Base-by-base conservation (phyloP, 2,113 vertebrate genomes). In the Siniperca chuatsi region DNA sequence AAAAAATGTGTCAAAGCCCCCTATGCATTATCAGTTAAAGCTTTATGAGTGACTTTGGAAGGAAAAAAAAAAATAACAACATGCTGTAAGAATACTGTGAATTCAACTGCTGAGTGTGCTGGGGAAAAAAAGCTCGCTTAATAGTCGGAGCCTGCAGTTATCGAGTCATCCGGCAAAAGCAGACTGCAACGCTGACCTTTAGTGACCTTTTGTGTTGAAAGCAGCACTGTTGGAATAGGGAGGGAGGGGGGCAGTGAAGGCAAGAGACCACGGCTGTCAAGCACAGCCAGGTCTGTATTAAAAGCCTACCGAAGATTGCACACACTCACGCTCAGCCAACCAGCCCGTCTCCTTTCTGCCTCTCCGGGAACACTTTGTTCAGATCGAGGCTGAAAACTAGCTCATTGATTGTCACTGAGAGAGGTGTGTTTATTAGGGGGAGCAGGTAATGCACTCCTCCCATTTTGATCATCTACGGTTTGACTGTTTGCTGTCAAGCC, bases 41-140 rank as follows among this genome's bases (percentile, higher is more conserved):
- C 94, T 95, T 95, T 96, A 94, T 60, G 68, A 81, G 79, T 80
- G 78, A 82, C 62, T 71, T 85, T 87, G 72, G 87, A 29, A 29
- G 29, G 29, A 58, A 74, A 75, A 68, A 65, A 25, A 42, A 13
- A 66, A 67, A 15, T 60, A 78, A 81, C 12, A 78, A 84, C 88
- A 87, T 88, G 91, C 92, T 93, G 94, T 92, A 90, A 89, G 93
- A 93, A 93, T 93, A 94, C 94, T 95, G 92, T 95, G 94, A 96
- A 94, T 93, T 93, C 89, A 88, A 82, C 91, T 92, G 87, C 92
- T 87, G 87, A 87, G 89, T 71, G 86, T 70, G 87, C 77, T 71
- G 83, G 29, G 29, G 29, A 1, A 57, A 54, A 84, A 73, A 64
- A 62, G 65, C 65, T 74, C 20, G 58, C 83, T 29, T 71, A 73